Evolutionary conservation across 2,797 vertebrate genomes (phyloP).

Genomic region (Lerista edwardsae): DNA sequence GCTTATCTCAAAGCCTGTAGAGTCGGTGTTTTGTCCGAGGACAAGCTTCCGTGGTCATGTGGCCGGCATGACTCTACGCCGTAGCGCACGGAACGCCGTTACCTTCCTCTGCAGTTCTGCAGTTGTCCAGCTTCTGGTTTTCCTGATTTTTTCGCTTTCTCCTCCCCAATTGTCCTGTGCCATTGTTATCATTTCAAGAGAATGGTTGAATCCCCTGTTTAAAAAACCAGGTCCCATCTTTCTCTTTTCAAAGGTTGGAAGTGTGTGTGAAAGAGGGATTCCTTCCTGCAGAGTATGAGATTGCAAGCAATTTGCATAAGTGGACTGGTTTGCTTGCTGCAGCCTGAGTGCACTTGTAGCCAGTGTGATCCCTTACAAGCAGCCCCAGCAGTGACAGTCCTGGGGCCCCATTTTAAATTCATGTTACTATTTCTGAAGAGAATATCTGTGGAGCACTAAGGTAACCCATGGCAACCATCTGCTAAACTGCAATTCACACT

Average conservation of each 20-base stretch:
- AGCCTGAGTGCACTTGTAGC: conserved; percentile 22
- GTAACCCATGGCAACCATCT: conserved; percentile 83
- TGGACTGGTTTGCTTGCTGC: conserved; percentile 25
- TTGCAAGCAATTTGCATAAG: background rate
- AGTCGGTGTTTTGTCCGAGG: too few relatives aligned
- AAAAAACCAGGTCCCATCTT: background rate
- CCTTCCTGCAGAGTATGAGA: background rate
- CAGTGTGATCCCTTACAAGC: conserved; percentile 51
- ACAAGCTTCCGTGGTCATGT: too few relatives aligned
- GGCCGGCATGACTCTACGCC: too few relatives aligned
- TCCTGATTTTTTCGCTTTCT: too few relatives aligned
- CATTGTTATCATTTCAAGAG: background rate
- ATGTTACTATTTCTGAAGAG: conserved; percentile 76
- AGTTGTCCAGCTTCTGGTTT: background rate
- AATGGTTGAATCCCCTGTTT: background rate
- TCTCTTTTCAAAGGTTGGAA: background rate
- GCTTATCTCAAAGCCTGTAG: too few relatives aligned
- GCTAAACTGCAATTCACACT: conserved; percentile 64
- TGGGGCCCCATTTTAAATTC: conserved; percentile 69
- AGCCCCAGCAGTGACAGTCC: conserved; percentile 48
- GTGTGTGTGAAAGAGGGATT: background rate
- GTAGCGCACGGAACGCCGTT: too few relatives aligned
- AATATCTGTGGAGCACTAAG: conserved; percentile 57
- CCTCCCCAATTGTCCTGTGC: background rate
- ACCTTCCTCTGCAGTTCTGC: too few relatives aligned